These are phyloP conservation scores for Bhutanitis thaidina DNA, from an alignment of 2,888 invertebrate genomes.

Conservation along the genomic window DNA sequence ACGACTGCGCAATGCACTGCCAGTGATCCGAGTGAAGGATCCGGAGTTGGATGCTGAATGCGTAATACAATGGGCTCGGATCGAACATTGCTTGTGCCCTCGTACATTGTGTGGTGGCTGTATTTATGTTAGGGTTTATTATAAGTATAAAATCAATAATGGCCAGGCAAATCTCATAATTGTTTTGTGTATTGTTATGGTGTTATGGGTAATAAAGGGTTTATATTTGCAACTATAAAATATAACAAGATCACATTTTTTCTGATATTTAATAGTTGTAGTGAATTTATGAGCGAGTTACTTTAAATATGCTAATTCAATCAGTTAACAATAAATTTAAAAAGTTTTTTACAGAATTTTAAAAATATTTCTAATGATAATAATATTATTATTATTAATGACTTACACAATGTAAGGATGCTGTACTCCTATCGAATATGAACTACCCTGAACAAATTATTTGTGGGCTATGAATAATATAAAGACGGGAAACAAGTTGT, in stretches of 20 bases:
- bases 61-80: constrained; percentile 60
- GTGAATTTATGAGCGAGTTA: no score
- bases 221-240: not conserved
- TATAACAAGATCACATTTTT: not conserved
- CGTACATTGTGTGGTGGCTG: constrained; percentile 42
- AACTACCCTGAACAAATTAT: constrained; percentile 38
- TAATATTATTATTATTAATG: no score
- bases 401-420: no score
- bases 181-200: not conserved
- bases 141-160: constrained; percentile 60
- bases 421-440: no score
- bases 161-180: constrained; percentile 11
- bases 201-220: not conserved
- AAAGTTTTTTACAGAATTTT: no score
- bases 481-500: constrained; percentile 69
- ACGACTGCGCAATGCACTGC: constrained; percentile 61
- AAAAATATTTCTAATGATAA: no score
- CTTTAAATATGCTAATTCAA: no score
- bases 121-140: constrained; percentile 58
- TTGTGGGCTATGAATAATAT: constrained; percentile 54
- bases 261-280: no score
- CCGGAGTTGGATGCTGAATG: constrained; percentile 46
- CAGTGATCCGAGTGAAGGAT: constrained; percentile 60
- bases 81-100: constrained; percentile 49
- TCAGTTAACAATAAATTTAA: no score